Percentiles rank a stretch among this genome's conserved stretches.
Conservation (phyloP, 2,113 vertebrate genomes). For the Parotia lawesii region DNA sequence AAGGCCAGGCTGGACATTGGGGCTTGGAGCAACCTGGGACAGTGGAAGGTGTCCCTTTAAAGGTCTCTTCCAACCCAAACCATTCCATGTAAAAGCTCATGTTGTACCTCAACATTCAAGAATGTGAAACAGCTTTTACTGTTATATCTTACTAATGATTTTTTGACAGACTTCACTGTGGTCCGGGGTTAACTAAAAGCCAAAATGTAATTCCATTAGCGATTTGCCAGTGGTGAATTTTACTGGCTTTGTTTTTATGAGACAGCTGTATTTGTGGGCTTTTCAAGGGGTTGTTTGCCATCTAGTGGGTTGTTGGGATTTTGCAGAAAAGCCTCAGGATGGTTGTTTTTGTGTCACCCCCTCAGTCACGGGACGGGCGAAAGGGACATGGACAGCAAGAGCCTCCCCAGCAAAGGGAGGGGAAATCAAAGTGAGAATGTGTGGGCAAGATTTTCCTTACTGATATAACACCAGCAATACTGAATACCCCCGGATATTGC, state of each 20-base stretch:
- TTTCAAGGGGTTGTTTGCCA: not conserved
- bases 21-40: not conserved
- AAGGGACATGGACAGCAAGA: not conserved
- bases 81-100: rapidly evolving
- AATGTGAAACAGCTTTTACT: not conserved
- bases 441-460: not conserved
- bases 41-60: not conserved
- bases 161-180: rapidly evolving
- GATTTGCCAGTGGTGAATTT: not conserved
- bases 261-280: rapidly evolving
- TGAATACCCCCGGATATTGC: not conserved
- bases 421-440: not conserved
- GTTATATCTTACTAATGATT: rapidly evolving
- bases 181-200: no score
- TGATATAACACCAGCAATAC: not conserved
- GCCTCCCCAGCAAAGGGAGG: not conserved
- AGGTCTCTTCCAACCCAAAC: not conserved
- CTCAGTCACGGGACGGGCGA: rapidly evolving
- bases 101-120: rapidly evolving
- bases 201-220: not conserved
- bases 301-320: conserved; percentile 18
- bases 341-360: not conserved
- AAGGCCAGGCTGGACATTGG: not conserved
- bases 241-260: rapidly evolving
- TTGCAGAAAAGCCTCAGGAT: not conserved